Evolutionary conservation across 1,140 invertebrate genomes (phyloP), one percentile per base, ranked within the genome.

Genomic region (Cotesia glomerata): DNA sequence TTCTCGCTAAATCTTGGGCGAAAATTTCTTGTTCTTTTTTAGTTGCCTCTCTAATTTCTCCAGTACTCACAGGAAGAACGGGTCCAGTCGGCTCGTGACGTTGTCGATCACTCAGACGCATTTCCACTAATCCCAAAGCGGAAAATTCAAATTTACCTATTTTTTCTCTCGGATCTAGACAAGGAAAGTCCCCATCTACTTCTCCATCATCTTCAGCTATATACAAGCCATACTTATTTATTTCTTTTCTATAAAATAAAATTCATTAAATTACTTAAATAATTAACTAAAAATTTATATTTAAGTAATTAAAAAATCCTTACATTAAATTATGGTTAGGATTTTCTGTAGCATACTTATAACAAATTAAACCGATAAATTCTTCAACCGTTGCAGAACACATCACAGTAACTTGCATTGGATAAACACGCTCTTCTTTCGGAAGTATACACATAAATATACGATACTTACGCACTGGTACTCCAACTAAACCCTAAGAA

Each of bases 181-280:
- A 93, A 0, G 97, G 96, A 83, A 99, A 98, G 78, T 97, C 97
- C 85, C 91, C 92, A 85, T 97, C 95, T 49, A 98, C 94, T 87
- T 98, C 97, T n/a, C 97, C 97, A 85, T 98, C 96, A 81, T 98
- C 97, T 88, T 98, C 97, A 14, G 95, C 96, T 79, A 98, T 96
- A 80, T 95, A 96, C 52, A 98, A 87, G 56, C 94, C 94, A 86
- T 96, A 97, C 76, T 92, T 89, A 52, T 88, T 85, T 3, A 91
- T 89, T 69, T 87, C 84, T 61, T 88, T 83, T 61, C 89, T 91
- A 77, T 36, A 83, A 65, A 16, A 65, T 13, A 39, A 14, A 36
- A n/a, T 59, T 35, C 75, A 75, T 58, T 52, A 9, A 68, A 54
- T 11, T 54, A 14, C 54, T 26, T 26, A 2, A 35, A 56, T 59